Evolutionary conservation across 1,140 invertebrate species (phyloP), one percentile per base, ranked within the genome.

Genomic region (Lamellibrachia luymesi): DNA sequence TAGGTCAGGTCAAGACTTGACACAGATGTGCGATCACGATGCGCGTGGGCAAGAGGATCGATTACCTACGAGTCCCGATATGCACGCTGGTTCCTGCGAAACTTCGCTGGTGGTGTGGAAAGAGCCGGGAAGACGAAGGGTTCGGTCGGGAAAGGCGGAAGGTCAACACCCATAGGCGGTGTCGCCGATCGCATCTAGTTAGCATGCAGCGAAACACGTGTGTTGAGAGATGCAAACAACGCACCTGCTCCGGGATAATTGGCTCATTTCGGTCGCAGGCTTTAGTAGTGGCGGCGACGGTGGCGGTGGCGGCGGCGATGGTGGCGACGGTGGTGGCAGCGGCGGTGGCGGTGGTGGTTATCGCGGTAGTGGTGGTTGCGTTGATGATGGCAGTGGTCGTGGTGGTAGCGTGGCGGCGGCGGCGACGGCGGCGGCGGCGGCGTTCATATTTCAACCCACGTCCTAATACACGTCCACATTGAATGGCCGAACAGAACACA

Each of bases 151-250:
- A 80, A 80, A 10, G 64, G 13, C 5, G 64, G 64, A 10, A 80
- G 64, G 64, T 80, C 64, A 80, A 80, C 64, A 10, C 64, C 64
- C 64, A 80, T 10, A 80, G 64, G 64, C 64, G 64, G 13, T 80
- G 64, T 80, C 64, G 64, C 64, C 64, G 17, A 80, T 80, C 64
- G 13, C 64, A 80, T 80, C 64, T 80, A 80, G 64, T 80, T 80
- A 80, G 64, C 64, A 80, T 80, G 64, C 64, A 80, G 64, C 64
- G 64, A 80, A 80, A 80, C 64, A 80, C 64, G 64, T 80, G 64
- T 80, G 64, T 80, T 80, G 64, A 80, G 64, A 80, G 64, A 2
- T 80, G 64, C 64, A 80, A 80, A 80, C 13, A 80, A 80, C 64
- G 17, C 64, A 80, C 64, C 64, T 80, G 64, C 64, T 80, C 64